phyloP scores from a whole-genome alignment of 2,888 invertebrate species.

The Erebia palarica region DNA sequence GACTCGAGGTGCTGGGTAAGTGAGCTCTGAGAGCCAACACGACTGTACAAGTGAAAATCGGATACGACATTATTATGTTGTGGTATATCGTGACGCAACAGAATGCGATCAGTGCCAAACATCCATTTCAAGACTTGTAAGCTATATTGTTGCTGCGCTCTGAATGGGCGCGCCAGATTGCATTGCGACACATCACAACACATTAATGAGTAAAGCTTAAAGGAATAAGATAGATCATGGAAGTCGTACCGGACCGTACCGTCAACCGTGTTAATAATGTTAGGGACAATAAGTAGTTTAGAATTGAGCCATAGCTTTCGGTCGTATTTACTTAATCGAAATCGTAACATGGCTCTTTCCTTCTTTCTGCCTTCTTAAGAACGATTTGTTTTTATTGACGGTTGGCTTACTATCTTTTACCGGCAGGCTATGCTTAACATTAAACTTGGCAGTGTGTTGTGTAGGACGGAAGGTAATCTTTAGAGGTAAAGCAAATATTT shows the following conservation, averaged over 20 bases:
- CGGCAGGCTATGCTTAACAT: background rate
- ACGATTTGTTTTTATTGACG: too few relatives aligned
- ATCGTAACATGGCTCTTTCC: background rate
- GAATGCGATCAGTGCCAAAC: too few relatives aligned
- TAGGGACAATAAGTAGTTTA: background rate
- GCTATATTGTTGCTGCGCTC: too few relatives aligned
- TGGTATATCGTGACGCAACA: too few relatives aligned
- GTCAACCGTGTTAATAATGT: background rate
- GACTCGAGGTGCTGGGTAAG: conserved; percentile 89
- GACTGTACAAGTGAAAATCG: background rate
- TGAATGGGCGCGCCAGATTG: too few relatives aligned
- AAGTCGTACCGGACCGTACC: background rate
- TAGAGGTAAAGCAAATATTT: background rate
- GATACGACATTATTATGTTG: too few relatives aligned
- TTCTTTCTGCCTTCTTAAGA: too few relatives aligned
- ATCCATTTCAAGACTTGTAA: too few relatives aligned
- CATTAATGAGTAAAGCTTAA: too few relatives aligned
- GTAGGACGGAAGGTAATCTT: background rate
- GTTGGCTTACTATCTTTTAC: background rate
- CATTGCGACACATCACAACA: too few relatives aligned
- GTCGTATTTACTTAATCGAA: background rate
- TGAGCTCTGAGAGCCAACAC: conserved; percentile 23
- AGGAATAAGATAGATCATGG: background rate
- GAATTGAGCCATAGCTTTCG: background rate
- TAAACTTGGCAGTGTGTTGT: conserved; percentile 8